A percentile compares a stretch with the other conserved stretches of the same genome.
Evolutionary conservation across 1,140 invertebrate species (phyloP).

Genomic region (Listronotus oregonensis): DNA sequence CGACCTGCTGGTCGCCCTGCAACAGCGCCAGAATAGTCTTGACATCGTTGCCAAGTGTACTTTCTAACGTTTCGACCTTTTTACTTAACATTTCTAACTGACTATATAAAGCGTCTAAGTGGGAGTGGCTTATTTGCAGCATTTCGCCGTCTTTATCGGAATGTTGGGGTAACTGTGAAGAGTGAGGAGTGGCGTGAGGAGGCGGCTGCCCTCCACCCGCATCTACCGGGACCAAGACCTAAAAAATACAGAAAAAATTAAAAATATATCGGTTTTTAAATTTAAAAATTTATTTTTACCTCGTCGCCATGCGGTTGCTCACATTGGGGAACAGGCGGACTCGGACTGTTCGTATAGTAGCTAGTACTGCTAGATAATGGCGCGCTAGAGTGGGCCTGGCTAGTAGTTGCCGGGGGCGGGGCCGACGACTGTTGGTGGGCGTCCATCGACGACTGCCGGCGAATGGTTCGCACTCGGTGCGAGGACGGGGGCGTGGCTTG

Average conservation of each 20-base stretch:
- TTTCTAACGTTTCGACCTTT: conserved; percentile 66
- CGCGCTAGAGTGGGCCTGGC: conserved; percentile 37
- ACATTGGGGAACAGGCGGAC: conserved; percentile 44
- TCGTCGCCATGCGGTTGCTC: conserved; percentile 38
- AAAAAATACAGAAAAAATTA: conserved; percentile 4
- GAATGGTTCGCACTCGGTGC: conserved; percentile 61
- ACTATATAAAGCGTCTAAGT: conserved; percentile 60
- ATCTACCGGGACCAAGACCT: conserved; percentile 36
- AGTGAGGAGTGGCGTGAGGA: not conserved
- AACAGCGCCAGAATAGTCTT: conserved; percentile 69
- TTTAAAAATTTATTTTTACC: conserved; percentile 22
- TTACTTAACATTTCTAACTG: conserved; percentile 70
- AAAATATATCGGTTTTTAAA: too few species aligned
- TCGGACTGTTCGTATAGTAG: conserved; percentile 55
- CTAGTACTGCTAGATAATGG: conserved; percentile 55
- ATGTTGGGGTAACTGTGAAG: conserved; percentile 45
- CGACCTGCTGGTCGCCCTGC: conserved; percentile 58
- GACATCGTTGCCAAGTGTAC: conserved; percentile 68
- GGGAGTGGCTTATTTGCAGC: conserved; percentile 51
- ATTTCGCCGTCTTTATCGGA: conserved; percentile 50
- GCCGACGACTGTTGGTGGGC: conserved; percentile 56
- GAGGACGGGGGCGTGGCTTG: conserved; percentile 63
- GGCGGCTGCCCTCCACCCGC: conserved; percentile 19
- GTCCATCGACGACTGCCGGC: conserved; percentile 64
- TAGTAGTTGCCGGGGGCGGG: conserved; percentile 36